Evolutionary conservation across 2,113 vertebrate species (phyloP), one percentile per base, ranked within the genome.

Genomic region (Forbesichthys papilliferus): DNA sequence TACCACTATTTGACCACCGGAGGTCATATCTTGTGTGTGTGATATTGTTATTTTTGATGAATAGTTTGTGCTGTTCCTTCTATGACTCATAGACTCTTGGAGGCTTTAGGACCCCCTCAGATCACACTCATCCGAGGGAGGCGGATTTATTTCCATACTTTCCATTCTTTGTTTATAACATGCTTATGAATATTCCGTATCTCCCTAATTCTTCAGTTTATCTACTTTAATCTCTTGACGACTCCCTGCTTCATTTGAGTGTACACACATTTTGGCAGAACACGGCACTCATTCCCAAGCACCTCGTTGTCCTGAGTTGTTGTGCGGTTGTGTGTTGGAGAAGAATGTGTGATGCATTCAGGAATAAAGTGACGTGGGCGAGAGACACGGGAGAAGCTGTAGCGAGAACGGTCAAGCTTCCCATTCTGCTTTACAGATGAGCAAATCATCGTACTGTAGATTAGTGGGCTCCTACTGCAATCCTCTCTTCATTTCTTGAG

Each of bases 281-380:
- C 58, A n/a, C 14, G 1, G 8, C 42, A 33, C 52, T 5, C 48
- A 13, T 33, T 73, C 36, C 64, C 3, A 34, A 13, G n/a, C 58
- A 14, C 61, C n/a, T 48, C 34, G 11, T 3, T 49, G 36, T 72
- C 33, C 42, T 34, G 60, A 65, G 60, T 59, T 54, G 3, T 3
- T n/a, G 46, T 59, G 36, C 58, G 46, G 27, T 66, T 64, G 49
- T 49, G 60, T 11, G 62, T 5, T 27, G 7, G 58, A 58, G 59
- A 75, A 51, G 73, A 78, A 75, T 73, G 69, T n/a, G 54, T 79
- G 75, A 74, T 71, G 77, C 72, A 73, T 16, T 2, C 60, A 53
- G 4, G 42, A 71, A 68, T 54, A 64, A 74, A 64, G 58, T 60
- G 10, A 18, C 54, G 53, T 18, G 54, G 18, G n/a, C 6, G 16